phyloP scores from a whole-genome alignment of 2,113 vertebrate species.

The Cyanoliseus patagonus region DNA sequence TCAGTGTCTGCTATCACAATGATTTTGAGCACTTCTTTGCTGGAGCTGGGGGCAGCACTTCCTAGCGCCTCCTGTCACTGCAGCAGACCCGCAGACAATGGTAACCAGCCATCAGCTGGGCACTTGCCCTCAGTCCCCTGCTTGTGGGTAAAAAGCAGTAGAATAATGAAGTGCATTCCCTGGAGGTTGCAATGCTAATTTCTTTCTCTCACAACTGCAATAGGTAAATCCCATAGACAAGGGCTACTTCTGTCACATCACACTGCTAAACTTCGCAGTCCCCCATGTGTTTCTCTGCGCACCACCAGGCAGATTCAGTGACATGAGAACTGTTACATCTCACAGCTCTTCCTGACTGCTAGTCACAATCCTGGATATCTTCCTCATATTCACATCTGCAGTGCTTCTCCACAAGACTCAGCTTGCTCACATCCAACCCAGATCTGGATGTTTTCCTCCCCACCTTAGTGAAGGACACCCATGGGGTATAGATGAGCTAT shows the following conservation, averaged over 20 bases:
- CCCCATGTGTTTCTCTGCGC: not conserved
- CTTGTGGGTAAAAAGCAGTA: not conserved
- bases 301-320: not conserved
- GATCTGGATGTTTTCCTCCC: not conserved
- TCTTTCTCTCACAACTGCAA: not conserved
- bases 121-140: not conserved
- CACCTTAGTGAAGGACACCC: not conserved
- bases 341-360: not conserved
- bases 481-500: not conserved
- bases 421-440: not conserved
- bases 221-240: not conserved
- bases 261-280: not conserved
- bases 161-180: not conserved
- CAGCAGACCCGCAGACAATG: not conserved
- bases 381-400: not conserved
- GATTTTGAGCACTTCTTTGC: not conserved
- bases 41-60: not conserved
- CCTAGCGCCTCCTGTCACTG: not conserved
- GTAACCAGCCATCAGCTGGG: not conserved
- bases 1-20: not conserved
- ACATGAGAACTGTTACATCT: not conserved
- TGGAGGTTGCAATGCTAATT: not conserved
- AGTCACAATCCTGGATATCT: not conserved
- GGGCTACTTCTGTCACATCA: not conserved
- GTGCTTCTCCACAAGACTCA: not conserved